Conservation (phyloP, 1,140 invertebrate species). For the Heliconius nattereri region DNA sequence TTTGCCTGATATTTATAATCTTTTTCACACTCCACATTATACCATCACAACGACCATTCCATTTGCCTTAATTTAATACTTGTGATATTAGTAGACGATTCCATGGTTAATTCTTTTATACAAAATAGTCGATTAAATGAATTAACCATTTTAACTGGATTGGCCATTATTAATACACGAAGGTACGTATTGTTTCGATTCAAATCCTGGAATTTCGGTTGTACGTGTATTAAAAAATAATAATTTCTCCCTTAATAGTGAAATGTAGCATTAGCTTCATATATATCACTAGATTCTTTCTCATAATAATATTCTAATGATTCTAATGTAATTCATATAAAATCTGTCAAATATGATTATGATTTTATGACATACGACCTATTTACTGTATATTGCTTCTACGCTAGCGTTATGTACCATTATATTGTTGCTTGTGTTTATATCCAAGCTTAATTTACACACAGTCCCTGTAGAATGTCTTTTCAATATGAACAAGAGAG, state of each 20-base stretch:
- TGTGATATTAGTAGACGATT: neutral
- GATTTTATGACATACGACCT: neutral
- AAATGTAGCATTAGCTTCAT: too few relatives aligned
- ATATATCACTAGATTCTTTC: too few relatives aligned
- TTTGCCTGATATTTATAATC: neutral
- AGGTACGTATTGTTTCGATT: too few relatives aligned
- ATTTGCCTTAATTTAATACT: neutral
- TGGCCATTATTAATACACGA: too few relatives aligned
- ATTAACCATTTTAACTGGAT: too few relatives aligned
- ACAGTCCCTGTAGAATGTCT: conserved; percentile 70
- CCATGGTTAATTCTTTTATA: too few relatives aligned
- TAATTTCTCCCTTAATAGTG: too few relatives aligned
- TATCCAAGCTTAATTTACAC: conserved; percentile 38
- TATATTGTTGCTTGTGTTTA: neutral
- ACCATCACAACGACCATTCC: neutral
- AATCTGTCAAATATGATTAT: conserved; percentile 5
- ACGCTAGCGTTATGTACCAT: conserved; percentile 28
- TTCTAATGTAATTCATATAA: too few relatives aligned
- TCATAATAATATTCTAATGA: too few relatives aligned
- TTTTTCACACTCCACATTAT: neutral
- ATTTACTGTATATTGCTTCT: conserved; percentile 41
- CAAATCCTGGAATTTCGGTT: too few relatives aligned
- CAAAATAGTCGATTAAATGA: too few relatives aligned
- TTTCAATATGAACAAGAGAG: conserved; percentile 49
- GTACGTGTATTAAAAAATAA: too few relatives aligned